Base-by-base conservation (phyloP, 2,797 vertebrate species). In the Megaceryle alcyon region DNA sequence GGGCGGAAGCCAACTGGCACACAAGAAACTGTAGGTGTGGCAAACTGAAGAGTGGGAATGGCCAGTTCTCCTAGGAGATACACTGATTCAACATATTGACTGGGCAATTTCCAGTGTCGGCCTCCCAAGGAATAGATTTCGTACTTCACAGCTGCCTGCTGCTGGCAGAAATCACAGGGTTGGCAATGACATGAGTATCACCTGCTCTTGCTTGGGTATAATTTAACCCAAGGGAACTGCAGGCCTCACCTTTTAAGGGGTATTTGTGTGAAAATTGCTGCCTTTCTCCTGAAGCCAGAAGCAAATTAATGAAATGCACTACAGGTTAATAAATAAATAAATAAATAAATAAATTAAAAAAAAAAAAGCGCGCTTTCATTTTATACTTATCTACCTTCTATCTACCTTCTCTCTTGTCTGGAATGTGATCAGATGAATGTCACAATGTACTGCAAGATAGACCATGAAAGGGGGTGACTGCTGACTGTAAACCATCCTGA, bases 1-100 rank as follows among this genome's bases (percentile, higher is more conserved):
- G 14, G 41, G 82, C 73, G 91, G 88, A 65, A 94, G 88, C 88
- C 93, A 96, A 15, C 63, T 94, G 91, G 91, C 92, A 84, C 82
- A 64, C 10, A 54, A 65, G 39, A n/a, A 56, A n/a, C 29, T 6
- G 21, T 16, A 66, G 46, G n/a, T 64, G 80, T 79, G 91, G 94
- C 70, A 53, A 76, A 39, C 53, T 25, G 39, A 59, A 29, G 57
- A 83, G 35, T 6, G 21, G 28, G 39, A 81, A 56, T 20, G 46
- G 49, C 43, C 41, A 76, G 19, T 11, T 93, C 44, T 81, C 81
- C 70, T 39, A 49, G 82, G 73, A 80, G 80, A 59, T 29, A 29
- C 9, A 63, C 28, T 46, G n/a, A 54, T 68, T 71, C 71, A 73
- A n/a, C 29, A 2, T 16, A 77, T 28, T 80, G 73, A 86, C 85